phyloP scores from a whole-genome alignment of 2,113 vertebrate species.

The Chionis minor region DNA sequence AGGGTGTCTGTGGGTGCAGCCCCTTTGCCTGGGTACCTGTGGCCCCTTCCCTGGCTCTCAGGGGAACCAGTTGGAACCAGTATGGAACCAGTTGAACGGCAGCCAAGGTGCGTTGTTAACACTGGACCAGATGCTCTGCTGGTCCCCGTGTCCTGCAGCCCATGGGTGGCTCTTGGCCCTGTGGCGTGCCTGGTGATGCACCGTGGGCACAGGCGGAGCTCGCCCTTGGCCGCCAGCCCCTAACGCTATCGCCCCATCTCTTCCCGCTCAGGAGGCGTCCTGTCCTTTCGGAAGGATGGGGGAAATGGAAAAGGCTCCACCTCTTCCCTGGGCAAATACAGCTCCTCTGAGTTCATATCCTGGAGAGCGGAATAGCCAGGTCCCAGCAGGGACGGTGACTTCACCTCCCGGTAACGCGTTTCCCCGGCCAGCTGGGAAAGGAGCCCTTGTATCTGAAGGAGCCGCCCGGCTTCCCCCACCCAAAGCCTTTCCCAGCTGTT shows the following conservation, averaged over 20 bases:
- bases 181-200: rapidly evolving
- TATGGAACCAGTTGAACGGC: neutral
- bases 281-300: conserved; percentile 72
- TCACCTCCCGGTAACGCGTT: conserved; percentile 61
- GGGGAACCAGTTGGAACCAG: neutral
- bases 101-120: neutral
- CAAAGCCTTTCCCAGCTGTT: conserved; percentile 32
- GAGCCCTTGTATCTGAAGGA: conserved; percentile 45
- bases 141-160: neutral
- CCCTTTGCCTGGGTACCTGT: neutral
- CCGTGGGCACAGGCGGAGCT: neutral
- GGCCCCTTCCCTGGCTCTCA: neutral
- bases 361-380: conserved; percentile 54
- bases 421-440: conserved; percentile 61
- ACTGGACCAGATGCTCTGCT: neutral
- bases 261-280: conserved; percentile 49
- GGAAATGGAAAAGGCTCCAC: conserved; percentile 71
- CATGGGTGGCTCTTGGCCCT: neutral
- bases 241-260: conserved; percentile 31
- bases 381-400: conserved; percentile 68
- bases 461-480: neutral
- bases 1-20: neutral
- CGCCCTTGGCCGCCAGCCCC: neutral
- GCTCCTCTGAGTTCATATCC: conserved; percentile 68
- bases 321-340: conserved; percentile 71